Percentiles rank a stretch among this genome's conserved stretches.
Evolutionary conservation across 2,113 vertebrate genomes (phyloP).

Genomic region (Alosa alosa): DNA sequence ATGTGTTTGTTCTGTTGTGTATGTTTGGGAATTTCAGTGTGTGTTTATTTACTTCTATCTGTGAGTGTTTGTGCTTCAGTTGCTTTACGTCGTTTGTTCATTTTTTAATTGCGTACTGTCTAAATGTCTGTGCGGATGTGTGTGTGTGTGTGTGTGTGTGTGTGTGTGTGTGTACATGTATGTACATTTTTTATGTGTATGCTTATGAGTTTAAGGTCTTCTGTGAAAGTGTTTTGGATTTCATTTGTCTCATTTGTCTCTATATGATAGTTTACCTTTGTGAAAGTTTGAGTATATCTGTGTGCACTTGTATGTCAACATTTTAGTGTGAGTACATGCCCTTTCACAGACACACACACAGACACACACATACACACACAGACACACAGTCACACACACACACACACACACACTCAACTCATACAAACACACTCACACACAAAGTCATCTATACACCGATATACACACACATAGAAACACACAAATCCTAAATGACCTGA

Average conservation of each 20-base stretch:
- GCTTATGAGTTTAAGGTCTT: neutral
- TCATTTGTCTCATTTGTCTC: neutral
- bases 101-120: conserved; percentile 1
- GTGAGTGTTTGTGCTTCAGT: conserved; percentile 9
- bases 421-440: neutral
- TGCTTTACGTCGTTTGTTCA: neutral
- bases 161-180: neutral
- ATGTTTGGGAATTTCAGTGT: conserved; percentile 30
- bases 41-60: conserved; percentile 15
- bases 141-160: conserved; percentile 19
- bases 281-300: conserved; percentile 19
- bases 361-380: neutral
- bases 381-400: too few relatives aligned
- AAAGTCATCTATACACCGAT: neutral
- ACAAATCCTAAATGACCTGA: neutral
- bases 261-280: conserved; percentile 7
- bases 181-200: neutral
- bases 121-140: neutral
- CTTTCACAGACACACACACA: neutral
- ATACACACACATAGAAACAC: neutral
- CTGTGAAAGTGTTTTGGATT: neutral
- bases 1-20: conserved; percentile 28
- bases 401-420: neutral
- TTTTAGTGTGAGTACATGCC: neutral
- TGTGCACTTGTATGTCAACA: neutral